phyloP scores from a whole-genome alignment of 2,113 vertebrate species.

The Poecile atricapillus region DNA sequence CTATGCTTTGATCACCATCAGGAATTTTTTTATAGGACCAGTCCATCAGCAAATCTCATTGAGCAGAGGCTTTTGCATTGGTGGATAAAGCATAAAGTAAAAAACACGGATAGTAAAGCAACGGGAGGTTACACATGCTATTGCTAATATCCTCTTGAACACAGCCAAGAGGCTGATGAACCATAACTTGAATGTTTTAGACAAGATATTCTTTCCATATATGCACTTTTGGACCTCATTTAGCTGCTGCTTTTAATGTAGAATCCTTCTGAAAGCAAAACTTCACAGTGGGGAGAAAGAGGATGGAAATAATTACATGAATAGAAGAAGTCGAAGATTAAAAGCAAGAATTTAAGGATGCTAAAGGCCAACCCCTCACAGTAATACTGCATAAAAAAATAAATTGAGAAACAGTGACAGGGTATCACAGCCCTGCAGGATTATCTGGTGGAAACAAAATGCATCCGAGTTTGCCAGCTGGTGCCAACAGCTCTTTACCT shows the following conservation, averaged over 20 bases:
- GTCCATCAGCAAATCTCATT: neutral
- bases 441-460: neutral
- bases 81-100: neutral
- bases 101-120: neutral
- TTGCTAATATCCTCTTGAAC: neutral
- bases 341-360: neutral
- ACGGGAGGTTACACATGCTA: neutral
- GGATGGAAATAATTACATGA: neutral
- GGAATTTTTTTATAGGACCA: neutral
- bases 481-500: neutral
- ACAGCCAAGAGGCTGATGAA: neutral
- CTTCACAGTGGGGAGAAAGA: neutral
- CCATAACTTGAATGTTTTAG: neutral
- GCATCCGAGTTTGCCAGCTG: neutral
- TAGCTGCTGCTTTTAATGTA: neutral
- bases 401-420: neutral
- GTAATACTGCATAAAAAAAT: neutral
- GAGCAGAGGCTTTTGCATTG: neutral
- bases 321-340: neutral
- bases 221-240: neutral
- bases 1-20: neutral
- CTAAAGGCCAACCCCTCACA: neutral
- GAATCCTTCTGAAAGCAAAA: neutral
- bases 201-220: neutral
- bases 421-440: neutral